Evolutionary conservation across 1,140 invertebrate genomes (phyloP).

Genomic region (Copidosoma floridanum): DNA sequence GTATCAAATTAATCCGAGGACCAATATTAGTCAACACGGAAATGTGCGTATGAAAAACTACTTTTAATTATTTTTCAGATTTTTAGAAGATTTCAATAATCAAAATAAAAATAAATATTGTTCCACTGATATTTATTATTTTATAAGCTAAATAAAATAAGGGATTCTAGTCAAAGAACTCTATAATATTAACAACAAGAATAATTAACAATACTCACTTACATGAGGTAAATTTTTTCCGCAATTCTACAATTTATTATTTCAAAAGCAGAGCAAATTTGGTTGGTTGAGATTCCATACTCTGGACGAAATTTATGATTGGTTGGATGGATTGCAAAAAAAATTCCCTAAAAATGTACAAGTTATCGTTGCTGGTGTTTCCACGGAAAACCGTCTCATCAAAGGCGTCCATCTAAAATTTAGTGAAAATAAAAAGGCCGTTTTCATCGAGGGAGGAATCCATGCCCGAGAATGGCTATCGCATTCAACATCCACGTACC

Average conservation of each 20-base stretch:
- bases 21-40: too few species aligned
- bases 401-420: constrained; percentile 61
- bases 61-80: too few species aligned
- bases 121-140: too few species aligned
- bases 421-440: constrained; percentile 47
- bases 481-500: constrained; percentile 67
- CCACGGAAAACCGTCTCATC: constrained; percentile 63
- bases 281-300: constrained; percentile 57
- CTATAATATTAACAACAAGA: constrained; percentile 30
- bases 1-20: too few species aligned
- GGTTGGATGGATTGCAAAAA: constrained; percentile 51
- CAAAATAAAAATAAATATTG: too few species aligned
- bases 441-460: constrained; percentile 65
- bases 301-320: constrained; percentile 54
- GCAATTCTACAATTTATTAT: neutral
- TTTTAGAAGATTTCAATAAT: too few species aligned
- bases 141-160: too few species aligned
- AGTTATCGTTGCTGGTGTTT: constrained; percentile 57
- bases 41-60: too few species aligned
- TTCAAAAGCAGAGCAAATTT: constrained; percentile 26
- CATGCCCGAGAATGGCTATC: constrained; percentile 79
- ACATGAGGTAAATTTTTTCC: constrained; percentile 38
- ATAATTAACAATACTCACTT: constrained; percentile 32
- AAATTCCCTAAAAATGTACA: constrained; percentile 55
- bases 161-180: too few species aligned